Evolutionary conservation across 2,113 vertebrate genomes (phyloP).

Genomic region (Ascaphus truei): DNA sequence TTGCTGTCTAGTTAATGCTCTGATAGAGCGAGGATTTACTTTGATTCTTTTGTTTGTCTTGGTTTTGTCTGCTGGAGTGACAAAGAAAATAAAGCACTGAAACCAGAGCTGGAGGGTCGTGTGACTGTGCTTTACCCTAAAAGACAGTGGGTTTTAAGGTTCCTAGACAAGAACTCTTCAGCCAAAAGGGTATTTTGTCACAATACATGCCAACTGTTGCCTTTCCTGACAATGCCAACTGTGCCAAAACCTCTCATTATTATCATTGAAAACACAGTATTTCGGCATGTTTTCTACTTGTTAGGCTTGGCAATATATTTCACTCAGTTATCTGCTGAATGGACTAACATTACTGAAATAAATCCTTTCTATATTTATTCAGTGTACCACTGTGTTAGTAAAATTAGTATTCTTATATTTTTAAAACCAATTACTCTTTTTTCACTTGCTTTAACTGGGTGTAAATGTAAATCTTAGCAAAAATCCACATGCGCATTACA

Average conservation of each 20-base stretch:
- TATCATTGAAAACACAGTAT: slow-evolving; percentile 57
- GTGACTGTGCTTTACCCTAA: no score
- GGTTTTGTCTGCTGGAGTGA: no score
- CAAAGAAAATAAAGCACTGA: no score
- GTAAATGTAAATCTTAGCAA: slow-evolving; percentile 43
- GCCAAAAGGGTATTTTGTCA: no score
- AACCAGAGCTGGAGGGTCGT: no score
- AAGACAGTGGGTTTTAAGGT: no score
- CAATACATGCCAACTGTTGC: slow-evolving; percentile 56
- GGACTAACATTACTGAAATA: slow-evolving; percentile 56
- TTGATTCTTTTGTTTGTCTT: no score
- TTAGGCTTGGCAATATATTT: slow-evolving; percentile 53
- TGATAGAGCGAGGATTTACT: no score
- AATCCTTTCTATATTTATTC: slow-evolving; percentile 65
- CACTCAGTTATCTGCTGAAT: slow-evolving; percentile 51
- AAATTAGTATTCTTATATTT: slow-evolving; percentile 62
- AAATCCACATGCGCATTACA: slow-evolving; percentile 26
- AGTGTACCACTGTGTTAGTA: slow-evolving; percentile 53
- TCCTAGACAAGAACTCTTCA: no score
- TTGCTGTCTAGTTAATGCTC: no score
- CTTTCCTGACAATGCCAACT: slow-evolving; percentile 62
- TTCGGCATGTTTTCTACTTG: slow-evolving; percentile 56
- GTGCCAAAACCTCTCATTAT: slow-evolving; percentile 52
- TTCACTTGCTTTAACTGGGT: slow-evolving; percentile 48
- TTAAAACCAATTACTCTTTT: slow-evolving; percentile 57